These are phyloP conservation scores for Dermatemys mawii DNA, from an alignment of 2,113 vertebrate species.

Conservation along the genomic window DNA sequence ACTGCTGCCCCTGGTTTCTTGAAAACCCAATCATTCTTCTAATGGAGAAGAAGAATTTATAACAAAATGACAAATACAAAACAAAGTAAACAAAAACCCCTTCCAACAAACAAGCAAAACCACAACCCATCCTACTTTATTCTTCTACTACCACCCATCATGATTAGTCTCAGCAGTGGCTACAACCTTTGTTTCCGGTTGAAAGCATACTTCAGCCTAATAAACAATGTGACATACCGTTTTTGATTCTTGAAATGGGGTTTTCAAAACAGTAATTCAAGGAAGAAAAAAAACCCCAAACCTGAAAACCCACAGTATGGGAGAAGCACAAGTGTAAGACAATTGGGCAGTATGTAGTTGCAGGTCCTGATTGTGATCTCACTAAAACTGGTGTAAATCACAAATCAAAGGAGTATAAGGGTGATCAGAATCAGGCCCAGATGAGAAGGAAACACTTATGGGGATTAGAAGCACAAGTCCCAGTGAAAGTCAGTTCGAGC, in stretches of 20 bases:
- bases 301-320: not conserved
- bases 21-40: not conserved
- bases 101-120: not conserved
- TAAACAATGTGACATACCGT: conserved; percentile 10
- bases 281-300: not conserved
- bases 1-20: not conserved
- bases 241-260: conserved; percentile 2
- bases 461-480: conserved; percentile 30
- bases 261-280: not conserved
- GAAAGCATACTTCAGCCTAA: not conserved
- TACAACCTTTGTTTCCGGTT: not conserved
- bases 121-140: not conserved
- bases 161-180: conserved; percentile 19
- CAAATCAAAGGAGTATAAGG: not conserved
- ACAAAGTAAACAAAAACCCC: not conserved
- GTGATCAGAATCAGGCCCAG: not conserved
- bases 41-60: not conserved
- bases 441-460: conserved; percentile 13
- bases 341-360: not conserved
- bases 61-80: not conserved
- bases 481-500: not conserved
- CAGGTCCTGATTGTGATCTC: conserved; percentile 14
- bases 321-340: not conserved
- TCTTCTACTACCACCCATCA: conserved; percentile 23
- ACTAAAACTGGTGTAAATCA: not conserved